Evolutionary conservation across 2,888 invertebrate species (phyloP).

Genomic region (Ferrisia virgata): DNA sequence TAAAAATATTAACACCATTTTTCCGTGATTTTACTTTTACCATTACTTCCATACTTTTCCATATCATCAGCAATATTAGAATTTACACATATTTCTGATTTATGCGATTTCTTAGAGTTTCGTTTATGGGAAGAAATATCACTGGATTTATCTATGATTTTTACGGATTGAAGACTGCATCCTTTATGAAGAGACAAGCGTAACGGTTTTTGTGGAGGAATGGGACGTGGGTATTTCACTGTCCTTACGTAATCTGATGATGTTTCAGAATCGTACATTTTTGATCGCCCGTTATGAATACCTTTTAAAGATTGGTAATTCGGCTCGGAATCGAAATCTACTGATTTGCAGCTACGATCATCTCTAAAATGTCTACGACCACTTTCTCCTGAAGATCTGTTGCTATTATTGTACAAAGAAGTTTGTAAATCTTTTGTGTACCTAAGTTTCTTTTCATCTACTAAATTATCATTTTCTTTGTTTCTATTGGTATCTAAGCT

Average conservation of each 20-base stretch:
- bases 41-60: neutral
- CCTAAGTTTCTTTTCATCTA: conserved; percentile 23
- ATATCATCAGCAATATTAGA: neutral
- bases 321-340: conserved; percentile 38
- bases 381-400: neutral
- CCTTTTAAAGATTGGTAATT: conserved; percentile 34
- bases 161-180: conserved; percentile 38
- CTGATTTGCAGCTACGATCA: conserved; percentile 40
- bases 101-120: neutral
- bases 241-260: conserved; percentile 31
- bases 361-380: conserved; percentile 23
- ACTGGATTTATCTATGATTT: conserved; percentile 35
- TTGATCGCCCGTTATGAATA: conserved; percentile 5
- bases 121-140: neutral
- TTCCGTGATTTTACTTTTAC: neutral
- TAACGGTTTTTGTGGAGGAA: conserved; percentile 81
- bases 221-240: conserved; percentile 55
- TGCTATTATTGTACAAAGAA: neutral
- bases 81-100: neutral
- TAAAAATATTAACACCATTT: conserved; percentile 21
- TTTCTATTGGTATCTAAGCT: neutral
- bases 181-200: conserved; percentile 68
- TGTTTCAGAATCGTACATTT: conserved; percentile 43
- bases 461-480: conserved; percentile 28
- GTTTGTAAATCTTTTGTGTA: conserved; percentile 4